These are phyloP conservation scores for Amyelois transitella DNA, from an alignment of 1,140 invertebrate genomes.

Conservation along the genomic window DNA sequence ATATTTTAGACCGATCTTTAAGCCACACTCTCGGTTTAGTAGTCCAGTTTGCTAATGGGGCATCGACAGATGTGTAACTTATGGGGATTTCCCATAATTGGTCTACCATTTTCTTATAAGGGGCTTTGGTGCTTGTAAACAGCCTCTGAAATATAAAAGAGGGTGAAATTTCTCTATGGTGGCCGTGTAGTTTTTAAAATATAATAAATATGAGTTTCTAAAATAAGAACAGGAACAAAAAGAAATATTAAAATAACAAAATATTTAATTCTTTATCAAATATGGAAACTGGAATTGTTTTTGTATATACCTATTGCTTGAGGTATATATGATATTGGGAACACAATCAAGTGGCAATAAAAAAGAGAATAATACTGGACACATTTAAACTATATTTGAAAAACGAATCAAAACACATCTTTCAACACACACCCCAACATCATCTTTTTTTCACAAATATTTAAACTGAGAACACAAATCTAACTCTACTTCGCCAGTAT, in stretches of 20 bases:
- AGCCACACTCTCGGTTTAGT: constrained; percentile 51
- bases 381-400: no score
- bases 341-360: no score
- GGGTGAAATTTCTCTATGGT: neutral
- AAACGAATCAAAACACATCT: no score
- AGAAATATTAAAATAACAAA: no score
- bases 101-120: constrained; percentile 36
- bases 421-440: no score
- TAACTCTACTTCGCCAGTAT: constrained; percentile 66
- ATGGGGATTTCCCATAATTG: constrained; percentile 66
- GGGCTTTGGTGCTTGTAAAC: constrained; percentile 55
- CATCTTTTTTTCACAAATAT: no score
- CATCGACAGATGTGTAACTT: constrained; percentile 39
- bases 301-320: no score
- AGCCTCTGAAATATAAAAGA: constrained; percentile 58
- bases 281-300: no score
- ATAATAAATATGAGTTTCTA: neutral
- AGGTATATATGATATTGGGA: no score
- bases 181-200: neutral
- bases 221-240: no score
- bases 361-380: no score
- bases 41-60: constrained; percentile 21
- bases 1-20: constrained; percentile 22
- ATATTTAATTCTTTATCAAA: no score
- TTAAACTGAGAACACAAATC: constrained; percentile 50